Base-by-base conservation (phyloP, 2,797 vertebrate species). In the Neosalanx taihuensis region DNA sequence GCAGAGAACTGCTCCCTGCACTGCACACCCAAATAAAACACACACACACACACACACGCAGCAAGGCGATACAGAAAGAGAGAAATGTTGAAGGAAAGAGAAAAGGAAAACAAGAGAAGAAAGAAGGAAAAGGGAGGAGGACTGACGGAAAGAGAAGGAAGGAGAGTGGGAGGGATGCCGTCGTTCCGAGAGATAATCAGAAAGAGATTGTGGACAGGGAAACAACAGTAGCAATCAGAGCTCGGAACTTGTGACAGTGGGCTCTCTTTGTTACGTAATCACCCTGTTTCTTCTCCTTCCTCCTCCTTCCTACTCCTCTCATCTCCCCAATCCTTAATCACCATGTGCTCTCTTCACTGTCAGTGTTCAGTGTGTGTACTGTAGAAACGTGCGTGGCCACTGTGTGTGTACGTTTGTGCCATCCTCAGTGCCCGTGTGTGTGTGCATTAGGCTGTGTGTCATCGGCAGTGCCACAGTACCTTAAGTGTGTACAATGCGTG, bases 321-420 rank as follows among this genome's bases (percentile, higher is more conserved):
- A 77, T 85, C 85, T 76, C 82, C 83, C 82, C 51, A 82, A 84
- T 69, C 79, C 82, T 46, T 88, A 87, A 86, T 88, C 81, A 88
- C 85, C 23, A 73, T 81, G 80, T 79, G 86, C 78, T 76, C 82
- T 61, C 80, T 84, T 88, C 86, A 84, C 85, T 86, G 85, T 90
- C 87, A 83, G 78, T 81, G 74, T 71, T 75, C 80, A 23, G 15
- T 76, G 10, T 3, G 72, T 71, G 53, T 79, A 18, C 37, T 76
- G 67, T 72, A 76, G 72, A 67, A 65, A 56, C 37, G 33, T 72
- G 61, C 17, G 1, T 68, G 23, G 71, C 12, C 67, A 69, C 18
- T 53, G 61, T 53, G 58, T 62, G 37, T 68, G 53, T 23, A 18
- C 20, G 23, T 26, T 13, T 29, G 7, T 30, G 23, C 26, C 26